Percentiles rank a stretch among this genome's conserved stretches.
Evolutionary conservation across 30 jellyfish, hydroid and myxozoan species (phyloP).

Genomic region (Phacellophora camtschatica): DNA sequence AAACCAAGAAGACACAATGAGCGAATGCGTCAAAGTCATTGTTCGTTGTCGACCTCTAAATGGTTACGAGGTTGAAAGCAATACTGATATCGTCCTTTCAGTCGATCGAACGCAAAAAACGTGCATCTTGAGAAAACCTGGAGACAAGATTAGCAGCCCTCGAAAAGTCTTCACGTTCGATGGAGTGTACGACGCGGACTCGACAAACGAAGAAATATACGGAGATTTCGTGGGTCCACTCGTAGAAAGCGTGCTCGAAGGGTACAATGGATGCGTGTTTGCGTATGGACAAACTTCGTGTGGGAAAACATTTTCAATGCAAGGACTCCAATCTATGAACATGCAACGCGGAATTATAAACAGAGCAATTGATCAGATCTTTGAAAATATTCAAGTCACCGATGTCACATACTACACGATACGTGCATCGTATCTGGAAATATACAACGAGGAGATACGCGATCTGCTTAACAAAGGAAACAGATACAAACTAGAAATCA

Average conservation of each 20-base stretch:
- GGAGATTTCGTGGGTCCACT: slow-evolving; percentile 88
- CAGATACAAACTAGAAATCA: slow-evolving; percentile 76
- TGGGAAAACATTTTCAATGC: slow-evolving; percentile 98
- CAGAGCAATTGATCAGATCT: slow-evolving; percentile 93
- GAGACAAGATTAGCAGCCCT: slow-evolving; percentile 72
- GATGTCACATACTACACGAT: slow-evolving; percentile 89
- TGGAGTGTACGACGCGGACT: slow-evolving; percentile 83
- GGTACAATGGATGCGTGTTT: slow-evolving; percentile 96
- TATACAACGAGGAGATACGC: slow-evolving; percentile 93
- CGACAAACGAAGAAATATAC: slow-evolving; percentile 93
- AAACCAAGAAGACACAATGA: slow-evolving; percentile 69
- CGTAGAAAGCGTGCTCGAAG: slow-evolving; percentile 91
- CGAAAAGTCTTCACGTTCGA: slow-evolving; percentile 91
- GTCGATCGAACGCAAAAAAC: slow-evolving; percentile 90
- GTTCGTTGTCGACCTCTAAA: slow-evolving; percentile 96
- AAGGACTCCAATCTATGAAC: slow-evolving; percentile 74
- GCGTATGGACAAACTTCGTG: slow-evolving; percentile 99
- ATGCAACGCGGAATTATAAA: slow-evolving; percentile 91
- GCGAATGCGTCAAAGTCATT: slow-evolving; percentile 92
- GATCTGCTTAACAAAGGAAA: slow-evolving; percentile 89
- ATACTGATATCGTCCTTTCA: slow-evolving; percentile 67
- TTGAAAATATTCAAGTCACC: slow-evolving; percentile 80
- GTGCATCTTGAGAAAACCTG: slow-evolving; percentile 79
- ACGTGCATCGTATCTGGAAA: slow-evolving; percentile 91
- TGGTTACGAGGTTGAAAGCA: slow-evolving; percentile 66